Base-by-base conservation (phyloP, 2,797 vertebrate species). In the Anguilla pacifica region DNA sequence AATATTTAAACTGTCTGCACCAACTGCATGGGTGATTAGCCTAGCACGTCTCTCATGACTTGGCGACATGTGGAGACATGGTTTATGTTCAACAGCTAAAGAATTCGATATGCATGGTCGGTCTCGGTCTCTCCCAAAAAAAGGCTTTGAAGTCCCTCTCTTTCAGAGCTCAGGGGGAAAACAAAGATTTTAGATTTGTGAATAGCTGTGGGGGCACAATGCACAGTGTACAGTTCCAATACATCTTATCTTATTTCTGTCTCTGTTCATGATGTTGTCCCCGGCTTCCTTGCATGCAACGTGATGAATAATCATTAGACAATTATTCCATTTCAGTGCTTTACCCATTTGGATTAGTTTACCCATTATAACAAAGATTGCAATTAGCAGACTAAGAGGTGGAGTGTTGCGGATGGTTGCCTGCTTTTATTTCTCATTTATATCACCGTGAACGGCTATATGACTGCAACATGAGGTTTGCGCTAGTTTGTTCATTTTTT, bases 371-470 rank as follows among this genome's bases (percentile, higher is more conserved):
- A 53, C 82, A 31, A 61, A 87, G 82, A 92, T 46, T 85, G 90
- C 90, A 91, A 92, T 11, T 85, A 90, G 92, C 88, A 86, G 90
- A 61, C 89, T 92, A 91, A 92, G 92, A 92, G 93, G 91, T 81
- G 88, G 91, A 90, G 88, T 19, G 88, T 87, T 90, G 88, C 89
- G 90, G 89, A 87, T 90, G n/a, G 89, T 87, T 89, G 91, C 92
- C 89, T 90, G 72, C 92, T 88, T 93, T 94, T 94, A 93, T 93
- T 95, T 93, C 86, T 92, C 91, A 91, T 93, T 94, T 94, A 93
- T 91, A 91, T 93, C 31, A 31, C 35, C 55, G 25, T 79, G 83
- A 88, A 55, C 70, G 51, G 39, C 83, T 77, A 28, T 53, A 3
- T 46, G 51, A 84, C 87, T 55, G 28, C 59, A n/a, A 74, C 82